These are phyloP conservation scores for Cyanocitta stelleri DNA, from an alignment of 2,113 vertebrate genomes.

Conservation along the genomic window DNA sequence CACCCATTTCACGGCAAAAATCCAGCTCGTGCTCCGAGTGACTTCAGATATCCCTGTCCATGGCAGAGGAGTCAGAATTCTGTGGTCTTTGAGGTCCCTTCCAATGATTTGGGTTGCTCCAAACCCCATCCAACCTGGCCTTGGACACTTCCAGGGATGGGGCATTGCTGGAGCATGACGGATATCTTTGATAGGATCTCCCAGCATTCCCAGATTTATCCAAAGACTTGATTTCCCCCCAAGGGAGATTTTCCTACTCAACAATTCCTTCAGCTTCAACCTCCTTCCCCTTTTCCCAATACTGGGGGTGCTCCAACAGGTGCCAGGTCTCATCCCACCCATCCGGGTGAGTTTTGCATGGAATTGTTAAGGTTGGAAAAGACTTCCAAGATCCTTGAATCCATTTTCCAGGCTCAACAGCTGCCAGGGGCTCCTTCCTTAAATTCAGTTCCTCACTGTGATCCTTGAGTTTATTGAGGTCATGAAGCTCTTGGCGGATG, in stretches of 20 bases:
- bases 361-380: background rate
- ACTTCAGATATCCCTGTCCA: rapidly evolving
- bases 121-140: background rate
- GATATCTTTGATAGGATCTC: background rate
- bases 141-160: background rate
- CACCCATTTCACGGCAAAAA: background rate
- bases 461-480: background rate
- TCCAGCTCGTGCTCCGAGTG: background rate
- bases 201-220: background rate
- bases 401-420: background rate
- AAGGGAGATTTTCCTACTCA: rapidly evolving
- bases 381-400: background rate
- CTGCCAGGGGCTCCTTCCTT: background rate
- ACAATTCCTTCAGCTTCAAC: background rate
- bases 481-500: rapidly evolving
- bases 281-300: background rate
- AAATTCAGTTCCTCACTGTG: rapidly evolving
- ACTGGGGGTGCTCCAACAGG: rapidly evolving
- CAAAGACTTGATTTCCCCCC: background rate
- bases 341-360: background rate
- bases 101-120: background rate
- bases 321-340: background rate
- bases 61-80: background rate
- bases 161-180: rapidly evolving
- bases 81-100: background rate